Evolutionary conservation across 2,888 invertebrate species (phyloP), one percentile per base, ranked within the genome.

Genomic region (Melolontha melolontha): DNA sequence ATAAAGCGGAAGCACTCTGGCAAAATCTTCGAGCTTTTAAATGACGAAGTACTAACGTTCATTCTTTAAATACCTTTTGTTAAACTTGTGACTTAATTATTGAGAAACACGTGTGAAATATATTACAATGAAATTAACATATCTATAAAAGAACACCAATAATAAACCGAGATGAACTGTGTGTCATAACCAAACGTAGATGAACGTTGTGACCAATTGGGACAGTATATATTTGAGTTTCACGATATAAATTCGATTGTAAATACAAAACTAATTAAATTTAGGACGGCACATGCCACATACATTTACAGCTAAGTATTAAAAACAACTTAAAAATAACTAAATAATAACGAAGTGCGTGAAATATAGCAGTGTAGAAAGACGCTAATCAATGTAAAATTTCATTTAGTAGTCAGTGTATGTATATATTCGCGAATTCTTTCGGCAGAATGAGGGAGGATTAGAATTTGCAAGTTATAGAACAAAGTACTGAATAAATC

Each of bases 211-310:
- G 40, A 39, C 17, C 54, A 16, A 12, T 14, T 29, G n/a, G 6
- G 34, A 14, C 34, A 11, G 29, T 5, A 1, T 12, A 34, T n/a
- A 51, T 8, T 12, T n/a, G 2, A 11, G 5, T 40, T 54, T 14
- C 16, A 47, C 16, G 34, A 39, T 40, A 39, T 10, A 10, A 40
- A 12, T 40, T 39, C 17, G 34, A 62, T 62, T 62, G 47, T 62
- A 62, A 62, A 47, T 62, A 47, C 14, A 14, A 10, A 49, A 62
- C 59, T 62, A 62, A 62, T 62, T 62, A 34, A 39, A 62, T 62
- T 47, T 62, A 47, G 12, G 10, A 29, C 44, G 11, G 39, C 34
- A 11, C 14, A 34, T 49, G 14, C 8, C 27, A 27, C 34, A 8
- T 34, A 34, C 6, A 10, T 5, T 6, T 6, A 34, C 22, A 22